phyloP scores from a whole-genome alignment of 2,797 vertebrate species.

The Peromyscus eremicus region DNA sequence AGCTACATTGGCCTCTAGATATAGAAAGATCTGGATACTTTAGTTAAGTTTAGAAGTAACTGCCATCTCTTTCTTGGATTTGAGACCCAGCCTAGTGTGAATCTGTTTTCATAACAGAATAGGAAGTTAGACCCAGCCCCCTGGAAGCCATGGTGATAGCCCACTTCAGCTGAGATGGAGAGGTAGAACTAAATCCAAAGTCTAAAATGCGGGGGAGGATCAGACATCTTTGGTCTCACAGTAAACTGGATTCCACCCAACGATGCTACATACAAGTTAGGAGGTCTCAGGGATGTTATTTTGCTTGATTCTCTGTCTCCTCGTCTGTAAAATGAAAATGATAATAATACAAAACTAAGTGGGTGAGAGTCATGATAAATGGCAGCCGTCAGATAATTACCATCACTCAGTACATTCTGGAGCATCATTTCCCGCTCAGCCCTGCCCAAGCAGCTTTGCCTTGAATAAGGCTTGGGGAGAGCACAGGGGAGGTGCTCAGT shows the following conservation, averaged over 20 bases:
- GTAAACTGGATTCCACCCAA: not conserved
- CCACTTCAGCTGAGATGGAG: not conserved
- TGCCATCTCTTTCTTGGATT: constrained; percentile 30
- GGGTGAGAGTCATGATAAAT: constrained; percentile 29
- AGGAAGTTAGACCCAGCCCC: too few species aligned
- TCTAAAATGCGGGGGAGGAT: too few species aligned
- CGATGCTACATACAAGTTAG: not conserved
- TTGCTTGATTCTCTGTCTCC: not conserved
- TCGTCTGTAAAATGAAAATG: constrained; percentile 56
- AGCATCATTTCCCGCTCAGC: not conserved
- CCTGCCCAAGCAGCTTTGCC: not conserved
- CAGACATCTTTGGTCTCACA: not conserved
- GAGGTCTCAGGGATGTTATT: constrained; percentile 1
- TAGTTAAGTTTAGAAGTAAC: not conserved
- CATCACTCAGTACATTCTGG: not conserved
- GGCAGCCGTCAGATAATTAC: constrained; percentile 3
- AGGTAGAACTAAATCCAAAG: not conserved
- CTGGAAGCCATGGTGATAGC: not conserved
- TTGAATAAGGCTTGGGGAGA: constrained; percentile 8
- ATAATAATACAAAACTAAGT: not conserved
- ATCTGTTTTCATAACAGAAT: not conserved
- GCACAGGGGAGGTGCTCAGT: not conserved
- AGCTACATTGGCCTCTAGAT: not conserved
- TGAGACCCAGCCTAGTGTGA: not conserved
- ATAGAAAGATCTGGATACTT: not conserved